Percentiles rank a stretch among this genome's conserved stretches.
Evolutionary conservation across 1,140 invertebrate species (phyloP).

Genomic region (Penaeus vannamei): DNA sequence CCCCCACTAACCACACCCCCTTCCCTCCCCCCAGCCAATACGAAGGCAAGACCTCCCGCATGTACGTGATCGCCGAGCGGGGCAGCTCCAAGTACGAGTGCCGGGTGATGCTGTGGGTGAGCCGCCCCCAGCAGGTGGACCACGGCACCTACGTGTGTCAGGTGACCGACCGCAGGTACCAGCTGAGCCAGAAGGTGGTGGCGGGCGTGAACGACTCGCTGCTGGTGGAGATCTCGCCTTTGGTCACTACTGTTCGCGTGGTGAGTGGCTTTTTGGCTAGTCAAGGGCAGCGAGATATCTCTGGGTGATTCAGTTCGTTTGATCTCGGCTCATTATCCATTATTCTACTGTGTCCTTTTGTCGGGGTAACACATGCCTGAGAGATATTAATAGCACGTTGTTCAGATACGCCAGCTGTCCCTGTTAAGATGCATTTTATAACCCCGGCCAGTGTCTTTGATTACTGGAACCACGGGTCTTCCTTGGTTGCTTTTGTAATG

Average conservation of each 20-base stretch:
- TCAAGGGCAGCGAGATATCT: too few relatives aligned
- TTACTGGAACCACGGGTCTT: too few relatives aligned
- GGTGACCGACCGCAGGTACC: constrained; percentile 44
- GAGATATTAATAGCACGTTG: too few relatives aligned
- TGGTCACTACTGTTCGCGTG: constrained; percentile 1
- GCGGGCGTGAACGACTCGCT: constrained; percentile 29
- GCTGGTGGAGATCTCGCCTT: not conserved
- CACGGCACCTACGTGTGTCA: constrained; percentile 28
- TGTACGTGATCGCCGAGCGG: not conserved
- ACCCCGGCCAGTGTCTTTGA: too few relatives aligned
- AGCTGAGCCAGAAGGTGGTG: not conserved
- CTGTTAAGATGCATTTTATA: too few relatives aligned
- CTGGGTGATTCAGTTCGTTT: too few relatives aligned
- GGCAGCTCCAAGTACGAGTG: constrained; percentile 28
- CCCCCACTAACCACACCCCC: too few relatives aligned
- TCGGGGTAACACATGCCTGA: too few relatives aligned
- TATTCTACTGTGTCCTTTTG: too few relatives aligned
- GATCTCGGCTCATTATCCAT: too few relatives aligned
- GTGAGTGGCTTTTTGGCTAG: not conserved
- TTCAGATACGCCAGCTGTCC: too few relatives aligned
- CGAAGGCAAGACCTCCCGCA: not conserved
- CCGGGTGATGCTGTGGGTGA: constrained; percentile 12
- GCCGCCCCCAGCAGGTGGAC: not conserved
- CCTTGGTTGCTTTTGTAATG: too few relatives aligned
- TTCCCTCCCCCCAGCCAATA: not conserved